These are phyloP conservation scores for Ormyrus nitidulus DNA, from an alignment of 2,888 invertebrate genomes.

Conservation along the genomic window DNA sequence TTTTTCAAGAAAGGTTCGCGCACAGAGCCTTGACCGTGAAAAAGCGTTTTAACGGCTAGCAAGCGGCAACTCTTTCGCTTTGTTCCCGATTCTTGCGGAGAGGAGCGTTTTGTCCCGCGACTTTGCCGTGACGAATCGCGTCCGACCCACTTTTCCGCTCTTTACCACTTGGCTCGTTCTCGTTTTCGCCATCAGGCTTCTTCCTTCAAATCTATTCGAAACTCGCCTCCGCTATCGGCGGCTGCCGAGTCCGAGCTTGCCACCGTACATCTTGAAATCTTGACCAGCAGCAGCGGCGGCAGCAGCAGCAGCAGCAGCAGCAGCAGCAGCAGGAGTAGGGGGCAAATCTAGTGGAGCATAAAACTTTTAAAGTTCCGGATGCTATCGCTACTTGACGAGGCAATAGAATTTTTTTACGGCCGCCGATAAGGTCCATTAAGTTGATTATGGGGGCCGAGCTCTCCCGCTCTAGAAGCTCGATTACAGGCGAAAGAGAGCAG, in stretches of 20 bases:
- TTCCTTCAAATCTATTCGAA: too few species aligned
- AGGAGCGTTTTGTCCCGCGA: neutral
- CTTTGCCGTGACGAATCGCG: conserved; percentile 30
- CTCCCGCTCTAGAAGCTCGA: neutral
- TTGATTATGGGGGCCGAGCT: conserved; percentile 36
- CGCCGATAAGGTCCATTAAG: conserved; percentile 35
- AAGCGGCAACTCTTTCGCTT: neutral
- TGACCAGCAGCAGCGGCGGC: conserved; percentile 10
- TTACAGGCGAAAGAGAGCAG: neutral
- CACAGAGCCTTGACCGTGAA: conserved; percentile 42
- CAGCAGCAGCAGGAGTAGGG: neutral
- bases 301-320: neutral
- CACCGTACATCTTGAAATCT: conserved; percentile 35
- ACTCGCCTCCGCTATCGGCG: conserved; percentile 1
- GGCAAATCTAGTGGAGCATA: conserved; percentile 8
- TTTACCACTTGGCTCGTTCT: neutral
- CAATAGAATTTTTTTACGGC: conserved; percentile 47
- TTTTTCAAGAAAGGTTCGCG: neutral
- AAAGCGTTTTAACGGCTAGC: neutral
- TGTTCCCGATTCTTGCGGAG: conserved; percentile 16
- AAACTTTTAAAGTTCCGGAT: conserved; percentile 38
- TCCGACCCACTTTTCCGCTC: conserved; percentile 32
- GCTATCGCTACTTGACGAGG: conserved; percentile 39
- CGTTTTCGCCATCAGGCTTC: neutral
- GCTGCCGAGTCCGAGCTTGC: conserved; percentile 30